These are phyloP conservation scores for Nephotettix cincticeps DNA, from an alignment of 1,140 invertebrate genomes.

Conservation along the genomic window DNA sequence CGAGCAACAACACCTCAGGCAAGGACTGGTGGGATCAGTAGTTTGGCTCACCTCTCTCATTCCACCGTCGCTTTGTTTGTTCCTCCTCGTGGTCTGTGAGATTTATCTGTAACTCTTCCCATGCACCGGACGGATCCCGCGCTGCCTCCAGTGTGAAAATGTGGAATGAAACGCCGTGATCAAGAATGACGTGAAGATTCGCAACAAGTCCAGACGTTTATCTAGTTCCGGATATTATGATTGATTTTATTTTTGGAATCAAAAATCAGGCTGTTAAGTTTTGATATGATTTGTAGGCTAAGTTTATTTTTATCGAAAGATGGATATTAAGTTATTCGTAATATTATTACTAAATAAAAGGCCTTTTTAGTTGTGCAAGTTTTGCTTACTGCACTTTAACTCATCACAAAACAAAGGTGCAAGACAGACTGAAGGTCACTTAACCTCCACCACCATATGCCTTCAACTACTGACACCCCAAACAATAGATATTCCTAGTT, in stretches of 20 bases:
- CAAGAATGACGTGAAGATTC: not conserved
- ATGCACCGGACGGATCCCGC: not conserved
- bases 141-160: not conserved
- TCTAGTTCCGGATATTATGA: not conserved
- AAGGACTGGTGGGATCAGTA: slow-evolving; percentile 11
- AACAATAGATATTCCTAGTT: too few relatives aligned
- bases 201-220: not conserved
- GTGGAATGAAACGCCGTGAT: not conserved
- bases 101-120: not conserved
- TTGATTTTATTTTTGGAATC: not conserved
- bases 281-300: too few relatives aligned
- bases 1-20: not conserved
- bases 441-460: too few relatives aligned
- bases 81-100: not conserved
- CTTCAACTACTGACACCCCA: too few relatives aligned
- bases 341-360: too few relatives aligned
- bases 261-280: not conserved
- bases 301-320: too few relatives aligned
- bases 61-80: slow-evolving; percentile 18
- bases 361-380: too few relatives aligned
- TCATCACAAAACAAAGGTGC: too few relatives aligned
- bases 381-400: too few relatives aligned
- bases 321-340: too few relatives aligned
- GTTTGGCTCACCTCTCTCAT: not conserved
- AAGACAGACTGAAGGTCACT: too few relatives aligned